These are phyloP conservation scores for Epirrhoe alternata DNA, from an alignment of 2,888 invertebrate genomes.

Conservation along the genomic window DNA sequence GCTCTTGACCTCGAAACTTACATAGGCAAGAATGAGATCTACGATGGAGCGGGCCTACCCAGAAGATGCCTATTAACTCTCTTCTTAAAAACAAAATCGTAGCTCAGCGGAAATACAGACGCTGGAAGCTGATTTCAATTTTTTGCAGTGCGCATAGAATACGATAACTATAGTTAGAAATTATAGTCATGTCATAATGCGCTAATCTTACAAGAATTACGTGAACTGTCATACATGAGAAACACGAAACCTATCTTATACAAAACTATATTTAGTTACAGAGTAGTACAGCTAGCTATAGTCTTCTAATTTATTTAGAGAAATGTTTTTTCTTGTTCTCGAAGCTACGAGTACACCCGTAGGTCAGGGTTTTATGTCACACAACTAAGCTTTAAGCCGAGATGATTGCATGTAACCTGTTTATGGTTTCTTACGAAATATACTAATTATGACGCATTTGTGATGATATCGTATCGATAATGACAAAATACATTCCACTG, in stretches of 20 bases:
- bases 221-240: constrained; percentile 29
- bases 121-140: too few species aligned
- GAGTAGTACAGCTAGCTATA: constrained; percentile 7
- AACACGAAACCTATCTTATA: constrained; percentile 23
- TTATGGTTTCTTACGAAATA: not conserved
- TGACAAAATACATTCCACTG: not conserved
- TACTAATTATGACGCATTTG: not conserved
- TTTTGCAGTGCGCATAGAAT: too few species aligned
- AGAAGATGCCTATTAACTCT: too few species aligned
- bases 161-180: not conserved
- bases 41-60: too few species aligned
- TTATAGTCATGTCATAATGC: constrained; percentile 8
- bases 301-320: not conserved
- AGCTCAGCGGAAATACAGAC: too few species aligned
- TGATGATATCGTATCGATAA: not conserved
- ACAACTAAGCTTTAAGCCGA: not conserved
- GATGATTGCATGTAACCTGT: not conserved
- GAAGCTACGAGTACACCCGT: not conserved
- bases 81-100: too few species aligned
- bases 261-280: constrained; percentile 18
- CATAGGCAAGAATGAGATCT: too few species aligned
- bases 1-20: too few species aligned
- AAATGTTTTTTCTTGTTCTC: too few species aligned
- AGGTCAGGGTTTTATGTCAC: not conserved
- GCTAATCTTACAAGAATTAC: constrained; percentile 7